phyloP scores from a whole-genome alignment of 37 sponge, comb jelly and placozoan species.

The Chondrilla cf. caribensis region DNA sequence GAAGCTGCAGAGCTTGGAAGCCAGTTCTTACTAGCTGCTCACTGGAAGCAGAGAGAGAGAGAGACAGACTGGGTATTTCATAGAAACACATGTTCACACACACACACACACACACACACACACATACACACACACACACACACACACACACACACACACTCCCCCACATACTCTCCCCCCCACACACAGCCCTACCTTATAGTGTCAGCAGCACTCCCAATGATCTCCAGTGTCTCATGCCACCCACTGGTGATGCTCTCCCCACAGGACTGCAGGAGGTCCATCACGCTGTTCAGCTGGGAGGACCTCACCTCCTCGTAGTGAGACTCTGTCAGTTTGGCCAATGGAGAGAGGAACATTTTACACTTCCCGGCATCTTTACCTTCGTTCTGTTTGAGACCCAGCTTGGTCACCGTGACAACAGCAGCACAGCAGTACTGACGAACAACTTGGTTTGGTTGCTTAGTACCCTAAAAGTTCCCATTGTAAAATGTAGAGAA shows the following conservation, averaged over 20 bases:
- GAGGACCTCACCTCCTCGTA: not conserved
- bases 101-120: not conserved
- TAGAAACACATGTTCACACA: too few relatives aligned
- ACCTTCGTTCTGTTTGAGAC: not conserved
- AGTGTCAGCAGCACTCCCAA: slow-evolving; percentile 8
- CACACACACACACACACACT: not conserved
- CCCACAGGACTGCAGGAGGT: slow-evolving; percentile 28
- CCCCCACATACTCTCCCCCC: not conserved
- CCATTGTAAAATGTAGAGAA: not conserved
- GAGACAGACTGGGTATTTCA: too few relatives aligned
- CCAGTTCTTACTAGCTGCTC: slow-evolving; percentile 67
- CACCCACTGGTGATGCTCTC: slow-evolving; percentile 1
- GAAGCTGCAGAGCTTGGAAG: slow-evolving; percentile 86
- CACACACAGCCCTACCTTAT: not conserved
- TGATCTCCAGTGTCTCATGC: not conserved
- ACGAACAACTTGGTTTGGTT: not conserved
- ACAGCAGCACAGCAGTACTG: slow-evolving; percentile 12
- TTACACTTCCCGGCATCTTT: not conserved
- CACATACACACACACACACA: not conserved
- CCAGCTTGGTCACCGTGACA: not conserved
- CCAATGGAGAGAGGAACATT: slow-evolving; percentile 8
- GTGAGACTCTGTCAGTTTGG: not conserved
- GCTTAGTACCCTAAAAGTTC: not conserved
- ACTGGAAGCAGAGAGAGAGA: slow-evolving; percentile 34
- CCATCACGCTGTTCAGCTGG: slow-evolving; percentile 4